Evolutionary conservation across 2,888 invertebrate species (phyloP).

Genomic region (Megalurothrips usitatus): DNA sequence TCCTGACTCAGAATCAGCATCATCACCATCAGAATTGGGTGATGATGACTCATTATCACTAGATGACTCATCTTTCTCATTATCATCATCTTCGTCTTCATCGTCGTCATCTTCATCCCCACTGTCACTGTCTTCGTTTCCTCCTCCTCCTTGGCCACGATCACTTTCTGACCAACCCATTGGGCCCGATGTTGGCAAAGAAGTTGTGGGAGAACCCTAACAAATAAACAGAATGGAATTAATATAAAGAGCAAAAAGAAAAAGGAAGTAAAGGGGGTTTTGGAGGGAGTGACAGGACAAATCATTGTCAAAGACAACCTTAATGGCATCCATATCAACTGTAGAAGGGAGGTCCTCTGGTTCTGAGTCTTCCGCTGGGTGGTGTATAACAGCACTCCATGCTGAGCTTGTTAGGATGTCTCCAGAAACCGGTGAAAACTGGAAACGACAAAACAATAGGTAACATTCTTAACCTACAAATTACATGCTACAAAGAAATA

Average conservation of each 20-base stretch:
- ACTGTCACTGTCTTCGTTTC: constrained; percentile 32
- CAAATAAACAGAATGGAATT: background rate
- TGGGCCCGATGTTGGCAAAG: constrained; percentile 34
- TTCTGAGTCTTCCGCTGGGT: constrained; percentile 53
- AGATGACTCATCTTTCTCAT: constrained; percentile 43
- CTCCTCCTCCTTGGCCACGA: constrained; percentile 29
- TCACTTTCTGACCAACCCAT: constrained; percentile 32
- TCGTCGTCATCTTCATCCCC: constrained; percentile 45
- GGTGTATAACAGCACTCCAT: constrained; percentile 45
- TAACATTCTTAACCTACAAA: too few relatives aligned
- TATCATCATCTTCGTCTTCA: constrained; percentile 46
- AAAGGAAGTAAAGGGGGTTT: background rate
- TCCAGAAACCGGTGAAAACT: constrained; percentile 53
- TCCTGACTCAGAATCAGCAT: constrained; percentile 53
- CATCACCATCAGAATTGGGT: constrained; percentile 47
- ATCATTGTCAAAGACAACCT: constrained; percentile 41
- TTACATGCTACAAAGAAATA: background rate
- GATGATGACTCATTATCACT: background rate
- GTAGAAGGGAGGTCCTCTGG: constrained; percentile 60
- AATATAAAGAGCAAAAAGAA: background rate
- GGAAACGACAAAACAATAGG: constrained; percentile 53
- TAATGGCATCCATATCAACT: constrained; percentile 63
- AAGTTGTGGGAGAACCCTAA: constrained; percentile 37
- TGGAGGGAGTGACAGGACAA: too few relatives aligned
- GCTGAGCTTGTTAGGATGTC: constrained; percentile 43